phyloP scores from a whole-genome alignment of 2,888 invertebrate species.

The Oscheius myriophilus region DNA sequence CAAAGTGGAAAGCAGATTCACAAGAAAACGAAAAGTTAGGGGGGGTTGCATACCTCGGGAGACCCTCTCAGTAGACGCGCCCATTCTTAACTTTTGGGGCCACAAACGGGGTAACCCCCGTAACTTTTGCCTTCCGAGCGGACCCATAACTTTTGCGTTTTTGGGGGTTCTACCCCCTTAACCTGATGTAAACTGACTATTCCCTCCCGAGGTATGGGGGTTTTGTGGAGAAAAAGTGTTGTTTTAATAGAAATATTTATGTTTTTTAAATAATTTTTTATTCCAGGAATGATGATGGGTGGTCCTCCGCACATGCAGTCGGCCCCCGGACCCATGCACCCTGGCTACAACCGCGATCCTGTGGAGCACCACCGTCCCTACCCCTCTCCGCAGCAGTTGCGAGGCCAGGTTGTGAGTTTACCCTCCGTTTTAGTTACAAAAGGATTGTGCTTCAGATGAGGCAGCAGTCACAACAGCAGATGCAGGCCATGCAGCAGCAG shows the following conservation, averaged over 20 bases:
- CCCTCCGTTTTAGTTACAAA: no score
- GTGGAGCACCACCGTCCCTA: conserved; percentile 37
- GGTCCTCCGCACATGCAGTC: conserved; percentile 24
- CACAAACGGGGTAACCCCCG: no score
- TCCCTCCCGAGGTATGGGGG: background rate
- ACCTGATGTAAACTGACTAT: no score
- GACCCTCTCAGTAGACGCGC: no score
- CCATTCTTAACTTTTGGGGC: no score
- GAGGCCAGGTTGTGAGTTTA: conserved; percentile 7
- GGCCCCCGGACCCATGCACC: conserved; percentile 31
- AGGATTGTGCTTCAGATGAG: conserved; percentile 8
- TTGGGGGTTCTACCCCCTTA: no score
- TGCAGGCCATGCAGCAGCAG: background rate
- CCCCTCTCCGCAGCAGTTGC: conserved; percentile 18
- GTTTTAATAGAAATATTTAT: background rate
- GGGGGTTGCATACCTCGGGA: no score
- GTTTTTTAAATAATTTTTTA: background rate
- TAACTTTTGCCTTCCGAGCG: no score
- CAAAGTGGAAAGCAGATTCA: no score
- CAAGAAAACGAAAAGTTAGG: no score
- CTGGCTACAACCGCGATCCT: conserved; percentile 9
- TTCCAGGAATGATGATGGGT: conserved; percentile 45
- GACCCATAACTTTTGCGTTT: no score
- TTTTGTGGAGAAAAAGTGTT: background rate
- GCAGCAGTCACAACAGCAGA: conserved; percentile 12